Percentiles rank a stretch among this genome's conserved stretches.
These are phyloP conservation scores for Amphipyra tragopoginis DNA, from an alignment of 2,888 invertebrate genomes.

Conservation along the genomic window DNA sequence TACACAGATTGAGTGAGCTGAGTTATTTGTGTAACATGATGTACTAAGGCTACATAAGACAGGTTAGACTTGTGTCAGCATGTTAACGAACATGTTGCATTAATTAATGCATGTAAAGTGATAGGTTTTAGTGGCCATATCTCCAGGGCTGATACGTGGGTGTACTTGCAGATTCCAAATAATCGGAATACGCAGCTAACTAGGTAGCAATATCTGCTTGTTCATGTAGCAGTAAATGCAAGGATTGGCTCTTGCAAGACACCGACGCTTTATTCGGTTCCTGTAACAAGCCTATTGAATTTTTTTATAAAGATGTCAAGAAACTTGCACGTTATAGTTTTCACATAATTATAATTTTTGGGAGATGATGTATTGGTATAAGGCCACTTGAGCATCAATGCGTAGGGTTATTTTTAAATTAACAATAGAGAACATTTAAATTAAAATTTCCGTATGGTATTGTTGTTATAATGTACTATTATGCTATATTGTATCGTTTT, in stretches of 20 bases:
- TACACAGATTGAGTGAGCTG: too few species aligned
- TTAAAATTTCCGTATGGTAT: slow-evolving; percentile 80
- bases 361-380: slow-evolving; percentile 69
- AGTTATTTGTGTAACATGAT: background rate
- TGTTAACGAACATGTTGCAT: background rate
- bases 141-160: slow-evolving; percentile 9
- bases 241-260: slow-evolving; percentile 17
- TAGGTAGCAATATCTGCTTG: background rate
- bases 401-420: slow-evolving; percentile 70
- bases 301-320: slow-evolving; percentile 20
- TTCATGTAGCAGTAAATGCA: slow-evolving; percentile 7
- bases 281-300: slow-evolving; percentile 39
- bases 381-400: slow-evolving; percentile 64
- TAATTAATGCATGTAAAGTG: background rate
- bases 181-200: slow-evolving; percentile 4
- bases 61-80: background rate
- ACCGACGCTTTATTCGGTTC: slow-evolving; percentile 40
- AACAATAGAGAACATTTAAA: slow-evolving; percentile 66
- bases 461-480: slow-evolving; percentile 86
- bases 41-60: background rate
- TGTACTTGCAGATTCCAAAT: slow-evolving; percentile 13
- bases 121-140: background rate
- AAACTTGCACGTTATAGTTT: slow-evolving; percentile 10
- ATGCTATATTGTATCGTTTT: slow-evolving; percentile 89
- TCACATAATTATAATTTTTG: slow-evolving; percentile 42